phyloP scores from a whole-genome alignment of 2,888 invertebrate genomes.

The Pachydiplax longipennis region DNA sequence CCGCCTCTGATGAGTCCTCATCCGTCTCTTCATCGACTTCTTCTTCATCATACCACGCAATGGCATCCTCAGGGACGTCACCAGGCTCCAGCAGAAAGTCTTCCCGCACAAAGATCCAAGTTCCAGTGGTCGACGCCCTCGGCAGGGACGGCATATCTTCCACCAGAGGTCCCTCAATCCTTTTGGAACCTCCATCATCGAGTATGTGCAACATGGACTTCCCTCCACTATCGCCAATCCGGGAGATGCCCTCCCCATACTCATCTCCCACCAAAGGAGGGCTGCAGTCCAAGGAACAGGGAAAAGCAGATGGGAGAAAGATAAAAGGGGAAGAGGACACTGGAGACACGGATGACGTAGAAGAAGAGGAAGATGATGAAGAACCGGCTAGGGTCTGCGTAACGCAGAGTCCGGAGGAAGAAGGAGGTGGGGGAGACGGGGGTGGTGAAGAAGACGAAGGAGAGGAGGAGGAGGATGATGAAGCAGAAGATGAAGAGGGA shows the following conservation, averaged over 20 bases:
- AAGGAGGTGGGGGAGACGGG: background rate
- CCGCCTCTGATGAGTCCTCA: slow-evolving; percentile 15
- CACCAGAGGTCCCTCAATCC: slow-evolving; percentile 49
- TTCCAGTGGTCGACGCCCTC: slow-evolving; percentile 72
- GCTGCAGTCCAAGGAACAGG: background rate
- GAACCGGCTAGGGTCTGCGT: background rate
- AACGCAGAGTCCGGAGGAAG: slow-evolving; percentile 15
- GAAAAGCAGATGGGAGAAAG: background rate
- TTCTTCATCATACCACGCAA: background rate
- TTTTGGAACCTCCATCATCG: slow-evolving; percentile 51
- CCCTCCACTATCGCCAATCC: slow-evolving; percentile 55
- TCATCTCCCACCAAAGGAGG: slow-evolving; percentile 54
- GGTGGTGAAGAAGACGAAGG: slow-evolving; percentile 31
- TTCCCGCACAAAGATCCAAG: slow-evolving; percentile 63
- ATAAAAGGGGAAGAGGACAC: background rate
- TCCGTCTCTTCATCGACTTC: slow-evolving; percentile 17
- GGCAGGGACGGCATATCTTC: slow-evolving; percentile 61
- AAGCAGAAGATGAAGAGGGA: slow-evolving; percentile 49
- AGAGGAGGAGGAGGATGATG: background rate
- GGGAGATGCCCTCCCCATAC: slow-evolving; percentile 56
- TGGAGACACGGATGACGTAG: background rate
- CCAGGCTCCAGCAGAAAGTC: background rate
- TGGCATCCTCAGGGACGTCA: background rate
- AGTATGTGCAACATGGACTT: slow-evolving; percentile 49
- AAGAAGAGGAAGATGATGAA: slow-evolving; percentile 15